Evolutionary conservation across 2,888 invertebrate species (phyloP), one percentile per base, ranked within the genome.

Genomic region (Drosophila ustulata): DNA sequence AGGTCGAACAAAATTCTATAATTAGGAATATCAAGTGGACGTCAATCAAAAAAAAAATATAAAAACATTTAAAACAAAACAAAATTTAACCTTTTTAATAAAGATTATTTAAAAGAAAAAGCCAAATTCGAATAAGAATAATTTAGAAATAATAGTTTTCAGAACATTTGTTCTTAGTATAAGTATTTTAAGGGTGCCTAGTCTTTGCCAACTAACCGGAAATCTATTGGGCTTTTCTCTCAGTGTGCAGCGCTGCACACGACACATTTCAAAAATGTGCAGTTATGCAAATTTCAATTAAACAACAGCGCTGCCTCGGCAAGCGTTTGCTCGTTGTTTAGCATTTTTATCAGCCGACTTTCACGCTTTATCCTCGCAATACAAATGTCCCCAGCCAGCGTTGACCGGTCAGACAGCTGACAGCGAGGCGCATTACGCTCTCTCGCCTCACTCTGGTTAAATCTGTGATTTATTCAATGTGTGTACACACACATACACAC

Each of bases 241-340:
- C 37, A 37, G 37, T 37, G 37, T 11, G 4, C 37, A 11, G n/a
- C 37, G 34, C 56, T 71, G 67, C 73, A 66, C 28, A 51, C 62
- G 66, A 67, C 69, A 70, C 58, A 64, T 75, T 78, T 70, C 62
- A 61, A 71, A 72, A 66, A 64, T 64, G 59, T 65, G 69, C 71
- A 75, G 55, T 66, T 70, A 82, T 83, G 83, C 69, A 76, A 78
- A 81, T 81, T 82, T 82, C 78, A 80, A 81, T 84, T 82, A 79
- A 73, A 76, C 61, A 71, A 73, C 57, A 45, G 30, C 26, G 37
- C n/a, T 37, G 37, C n/a, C 41, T 50, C 49, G n/a, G 18, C 23
- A 23, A 49, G 49, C 43, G 52, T 30, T 26, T 39, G 26, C 13
- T 59, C 52, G 55, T 75, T 80, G 80, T 75, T 77, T 47, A 65